phyloP scores from a whole-genome alignment of 2,888 invertebrate genomes.

The Steinernema carpocapsae region DNA sequence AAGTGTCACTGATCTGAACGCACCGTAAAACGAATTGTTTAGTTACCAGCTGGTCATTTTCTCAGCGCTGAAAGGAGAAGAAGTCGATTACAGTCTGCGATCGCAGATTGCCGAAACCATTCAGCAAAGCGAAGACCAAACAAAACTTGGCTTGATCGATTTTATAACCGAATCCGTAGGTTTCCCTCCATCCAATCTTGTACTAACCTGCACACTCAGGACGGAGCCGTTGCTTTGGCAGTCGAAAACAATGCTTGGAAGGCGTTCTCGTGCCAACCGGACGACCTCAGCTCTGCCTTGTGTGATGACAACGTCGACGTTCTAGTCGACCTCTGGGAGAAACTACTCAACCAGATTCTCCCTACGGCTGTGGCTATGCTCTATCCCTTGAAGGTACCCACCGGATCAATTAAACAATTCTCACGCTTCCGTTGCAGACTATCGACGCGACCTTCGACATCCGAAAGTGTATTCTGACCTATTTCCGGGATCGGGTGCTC shows the following conservation, averaged over 20 bases:
- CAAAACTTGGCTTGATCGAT: neutral
- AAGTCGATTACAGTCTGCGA: conserved; percentile 12
- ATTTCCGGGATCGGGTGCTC: conserved; percentile 25
- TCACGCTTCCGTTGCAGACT: too few species aligned
- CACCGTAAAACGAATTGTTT: neutral
- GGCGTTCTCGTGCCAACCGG: neutral
- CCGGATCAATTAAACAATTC: neutral
- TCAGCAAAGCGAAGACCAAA: conserved; percentile 15
- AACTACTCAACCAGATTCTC: conserved; percentile 14
- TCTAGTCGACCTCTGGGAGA: conserved; percentile 3
- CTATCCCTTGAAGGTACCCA: conserved; percentile 7
- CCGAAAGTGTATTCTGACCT: conserved; percentile 8
- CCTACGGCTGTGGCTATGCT: conserved; percentile 11
- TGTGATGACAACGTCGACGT: neutral
- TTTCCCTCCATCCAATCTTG: neutral
- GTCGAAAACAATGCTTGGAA: conserved; percentile 27
- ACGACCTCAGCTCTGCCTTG: neutral
- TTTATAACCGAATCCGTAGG: conserved; percentile 12
- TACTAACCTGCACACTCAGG: neutral
- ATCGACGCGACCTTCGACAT: conserved; percentile 7
- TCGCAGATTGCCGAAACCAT: conserved; percentile 1
- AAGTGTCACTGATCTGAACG: neutral
- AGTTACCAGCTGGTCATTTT: conserved; percentile 13
- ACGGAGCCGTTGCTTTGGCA: conserved; percentile 5
- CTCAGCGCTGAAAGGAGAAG: conserved; percentile 16